A percentile compares a stretch with the other conserved stretches of the same genome.
Evolutionary conservation across 2,113 vertebrate genomes (phyloP).

Genomic region (zebrafish (Danio rerio)): DNA sequence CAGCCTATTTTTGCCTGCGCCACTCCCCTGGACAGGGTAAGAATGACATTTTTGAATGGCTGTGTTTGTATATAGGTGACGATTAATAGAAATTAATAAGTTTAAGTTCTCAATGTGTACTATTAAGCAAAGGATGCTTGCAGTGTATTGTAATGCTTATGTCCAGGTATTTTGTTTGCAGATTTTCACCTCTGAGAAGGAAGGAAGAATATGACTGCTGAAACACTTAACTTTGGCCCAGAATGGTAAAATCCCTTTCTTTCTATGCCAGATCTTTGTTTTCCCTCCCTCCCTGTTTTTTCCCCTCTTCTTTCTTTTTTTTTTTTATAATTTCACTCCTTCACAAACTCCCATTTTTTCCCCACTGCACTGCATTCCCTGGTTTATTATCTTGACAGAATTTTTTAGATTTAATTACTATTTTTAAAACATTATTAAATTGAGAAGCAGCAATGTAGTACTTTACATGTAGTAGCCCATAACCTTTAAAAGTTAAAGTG

Average conservation of each 20-base stretch:
- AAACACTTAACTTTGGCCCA: constrained; percentile 94
- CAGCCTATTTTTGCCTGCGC: constrained; percentile 79
- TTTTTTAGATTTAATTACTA: too few relatives aligned
- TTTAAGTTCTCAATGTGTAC: not conserved
- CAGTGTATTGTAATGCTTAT: not conserved
- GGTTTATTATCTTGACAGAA: too few relatives aligned
- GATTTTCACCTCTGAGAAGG: constrained; percentile 79
- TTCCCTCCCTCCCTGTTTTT: not conserved
- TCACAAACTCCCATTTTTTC: not conserved
- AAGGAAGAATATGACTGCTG: constrained; percentile 88
- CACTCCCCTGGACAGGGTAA: constrained; percentile 81
- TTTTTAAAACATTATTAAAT: too few relatives aligned
- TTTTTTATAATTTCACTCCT: not conserved
- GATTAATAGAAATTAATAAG: too few relatives aligned
- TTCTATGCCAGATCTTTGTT: not conserved
- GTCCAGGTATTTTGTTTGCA: constrained; percentile 36
- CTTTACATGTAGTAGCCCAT: too few relatives aligned
- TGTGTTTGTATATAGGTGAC: not conserved
- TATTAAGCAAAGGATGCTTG: not conserved
- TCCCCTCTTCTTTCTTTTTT: not conserved
- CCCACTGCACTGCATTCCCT: not conserved
- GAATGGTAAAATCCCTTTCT: constrained; percentile 81
- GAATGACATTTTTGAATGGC: not conserved
- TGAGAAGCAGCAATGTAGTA: not conserved
- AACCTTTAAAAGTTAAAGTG: too few relatives aligned